These are phyloP conservation scores for Platichthys stellatus DNA, from an alignment of 2,113 vertebrate genomes.

Conservation along the genomic window DNA sequence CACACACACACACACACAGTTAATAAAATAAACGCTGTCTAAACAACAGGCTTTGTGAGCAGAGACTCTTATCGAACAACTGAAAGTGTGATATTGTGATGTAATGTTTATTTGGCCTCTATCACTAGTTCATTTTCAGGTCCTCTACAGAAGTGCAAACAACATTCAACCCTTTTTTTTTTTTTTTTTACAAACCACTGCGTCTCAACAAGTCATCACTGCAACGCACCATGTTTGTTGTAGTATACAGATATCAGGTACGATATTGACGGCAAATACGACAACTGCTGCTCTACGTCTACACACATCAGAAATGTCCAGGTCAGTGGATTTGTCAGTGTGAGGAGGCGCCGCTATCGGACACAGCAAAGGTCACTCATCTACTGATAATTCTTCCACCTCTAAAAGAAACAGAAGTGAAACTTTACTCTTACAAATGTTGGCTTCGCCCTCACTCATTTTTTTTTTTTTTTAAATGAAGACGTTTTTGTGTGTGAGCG, in stretches of 20 bases:
- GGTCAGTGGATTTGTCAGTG: constrained; percentile 12
- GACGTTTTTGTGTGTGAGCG: constrained; percentile 19
- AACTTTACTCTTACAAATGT: constrained; percentile 14
- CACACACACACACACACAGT: constrained; percentile 21
- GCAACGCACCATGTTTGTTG: constrained; percentile 43
- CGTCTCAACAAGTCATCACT: constrained; percentile 39
- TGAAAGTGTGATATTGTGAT: constrained; percentile 28
- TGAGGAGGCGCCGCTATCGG: constrained; percentile 14
- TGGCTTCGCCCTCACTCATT: background rate
- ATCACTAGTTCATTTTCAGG: constrained; percentile 62
- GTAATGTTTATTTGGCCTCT: constrained; percentile 66
- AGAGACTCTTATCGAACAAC: constrained; percentile 25
- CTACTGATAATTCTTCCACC: constrained; percentile 18
- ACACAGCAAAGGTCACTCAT: constrained; percentile 26
- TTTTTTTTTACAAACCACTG: constrained; percentile 31
- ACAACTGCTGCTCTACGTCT: constrained; percentile 59
- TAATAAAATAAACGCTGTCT: constrained; percentile 44
- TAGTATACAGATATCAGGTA: constrained; percentile 55
- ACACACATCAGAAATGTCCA: constrained; percentile 49
- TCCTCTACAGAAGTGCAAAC: constrained; percentile 62
- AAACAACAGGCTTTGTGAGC: constrained; percentile 44
- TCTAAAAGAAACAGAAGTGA: background rate
- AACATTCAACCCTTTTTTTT: constrained; percentile 52
- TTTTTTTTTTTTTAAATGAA: background rate
- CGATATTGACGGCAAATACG: constrained; percentile 57